Base-by-base conservation (phyloP, 2,797 vertebrate species). In the Hydrophis major region DNA sequence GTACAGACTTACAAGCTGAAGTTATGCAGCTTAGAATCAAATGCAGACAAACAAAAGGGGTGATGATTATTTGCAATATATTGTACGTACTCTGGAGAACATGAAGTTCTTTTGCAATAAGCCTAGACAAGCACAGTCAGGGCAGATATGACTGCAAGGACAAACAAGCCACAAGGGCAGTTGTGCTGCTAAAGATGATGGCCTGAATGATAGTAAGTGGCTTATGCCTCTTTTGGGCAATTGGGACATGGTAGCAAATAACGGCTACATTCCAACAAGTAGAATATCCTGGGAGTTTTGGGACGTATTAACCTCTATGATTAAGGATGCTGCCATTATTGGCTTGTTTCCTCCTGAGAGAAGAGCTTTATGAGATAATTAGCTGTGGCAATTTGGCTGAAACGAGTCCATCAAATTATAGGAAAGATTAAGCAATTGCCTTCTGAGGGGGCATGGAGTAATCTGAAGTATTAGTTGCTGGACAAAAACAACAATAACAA, bases 241-340 rank as follows among this genome's bases (percentile, higher is more conserved):
- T 93, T 95, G 78, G 6, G 20, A 92, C 94, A 94, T 91, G 92
- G 83, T 57, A 89, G 87, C 95, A 96, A 95, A 95, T 69, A 91
- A 63, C 83, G 56, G 89, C 18, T 47, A 86, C 94, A 95, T 96
- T 97, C 96, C 96, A 94, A 94, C 92, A 93, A 28, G 86, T 92
- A 95, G 94, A 50, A 92, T 94, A 92, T 96, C 95, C 96, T 94
- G 60, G 87, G 97, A 61, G 95, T 96, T 96, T 92, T 95, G 95
- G 95, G 97, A 97, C 97, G 97, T 96, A 95, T 95, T 96, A 94
- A 96, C 95, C 95, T 97, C 95, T 93, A 90, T 93, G 95, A 97
- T 88, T 6, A 2, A 96, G 42, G 94, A 96, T 96, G 96, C 95
- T 95, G 93, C 95, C 95, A 96, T 93, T 96, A 96, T 97, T 97